These are phyloP conservation scores for Charaxes varanes DNA, from an alignment of 1,140 invertebrate species.

Conservation along the genomic window DNA sequence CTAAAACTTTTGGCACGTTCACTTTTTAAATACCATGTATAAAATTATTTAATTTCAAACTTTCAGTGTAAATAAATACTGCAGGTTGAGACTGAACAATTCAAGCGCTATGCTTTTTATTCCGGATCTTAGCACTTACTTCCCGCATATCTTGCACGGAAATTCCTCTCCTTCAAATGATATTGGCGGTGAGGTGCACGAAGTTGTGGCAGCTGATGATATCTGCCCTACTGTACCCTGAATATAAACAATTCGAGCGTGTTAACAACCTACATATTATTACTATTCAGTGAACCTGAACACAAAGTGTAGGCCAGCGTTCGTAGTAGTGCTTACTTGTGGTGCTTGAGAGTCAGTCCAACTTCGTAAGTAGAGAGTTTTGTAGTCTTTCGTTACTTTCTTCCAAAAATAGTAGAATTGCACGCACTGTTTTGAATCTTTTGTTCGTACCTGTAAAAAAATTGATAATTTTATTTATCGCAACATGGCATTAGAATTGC, in stretches of 20 bases:
- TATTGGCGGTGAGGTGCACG: slow-evolving; percentile 48
- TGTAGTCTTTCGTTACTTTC: slow-evolving; percentile 91
- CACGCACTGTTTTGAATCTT: slow-evolving; percentile 94
- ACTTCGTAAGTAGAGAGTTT: slow-evolving; percentile 61
- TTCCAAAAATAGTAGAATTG: slow-evolving; percentile 99
- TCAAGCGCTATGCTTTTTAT: slow-evolving; percentile 35
- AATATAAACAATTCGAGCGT: slow-evolving; percentile 42
- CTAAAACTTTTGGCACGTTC: neutral
- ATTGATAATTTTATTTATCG: neutral
- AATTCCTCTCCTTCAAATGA: slow-evolving; percentile 76
- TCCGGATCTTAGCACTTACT: slow-evolving; percentile 85
- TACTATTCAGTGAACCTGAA: slow-evolving; percentile 57
- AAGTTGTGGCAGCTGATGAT: slow-evolving; percentile 27
- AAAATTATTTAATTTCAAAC: slow-evolving; percentile 12
- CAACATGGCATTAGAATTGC: too few relatives aligned
- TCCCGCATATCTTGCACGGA: slow-evolving; percentile 98
- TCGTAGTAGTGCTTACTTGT: slow-evolving; percentile 59
- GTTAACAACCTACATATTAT: slow-evolving; percentile 30
- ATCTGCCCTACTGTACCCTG: slow-evolving; percentile 56
- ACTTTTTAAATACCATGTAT: slow-evolving; percentile 4
- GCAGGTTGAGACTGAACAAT: slow-evolving; percentile 29
- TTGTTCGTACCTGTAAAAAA: slow-evolving; percentile 83
- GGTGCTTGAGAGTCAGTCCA: slow-evolving; percentile 46
- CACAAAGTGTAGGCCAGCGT: slow-evolving; percentile 51
- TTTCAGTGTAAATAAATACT: slow-evolving; percentile 32